Conservation (phyloP, 2,888 invertebrate genomes). For the Drosophila suboccidentalis region DNA sequence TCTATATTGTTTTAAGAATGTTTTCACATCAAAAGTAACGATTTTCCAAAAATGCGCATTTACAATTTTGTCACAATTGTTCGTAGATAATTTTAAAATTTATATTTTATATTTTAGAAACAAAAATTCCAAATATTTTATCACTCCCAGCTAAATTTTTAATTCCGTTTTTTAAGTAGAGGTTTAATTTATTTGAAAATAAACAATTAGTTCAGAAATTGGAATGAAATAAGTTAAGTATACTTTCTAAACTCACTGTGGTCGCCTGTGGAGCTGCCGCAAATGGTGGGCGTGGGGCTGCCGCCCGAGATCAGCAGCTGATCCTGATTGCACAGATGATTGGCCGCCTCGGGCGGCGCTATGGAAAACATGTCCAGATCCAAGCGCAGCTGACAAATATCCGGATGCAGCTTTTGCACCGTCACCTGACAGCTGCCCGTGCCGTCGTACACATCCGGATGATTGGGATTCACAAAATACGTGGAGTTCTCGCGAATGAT, state of each 20-base stretch:
- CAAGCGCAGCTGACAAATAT: constrained; percentile 93
- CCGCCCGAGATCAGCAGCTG: constrained; percentile 95
- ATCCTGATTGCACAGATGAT: constrained; percentile 93
- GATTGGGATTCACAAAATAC: constrained; percentile 94
- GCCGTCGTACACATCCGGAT: constrained; percentile 91
- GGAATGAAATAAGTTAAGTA: no score
- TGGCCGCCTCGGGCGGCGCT: constrained; percentile 91
- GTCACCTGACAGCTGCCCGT: constrained; percentile 95
- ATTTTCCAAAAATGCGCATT: no score
- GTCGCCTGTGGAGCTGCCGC: constrained; percentile 92
- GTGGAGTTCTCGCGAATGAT: constrained; percentile 93
- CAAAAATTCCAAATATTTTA: no score
- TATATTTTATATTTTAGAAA: no score
- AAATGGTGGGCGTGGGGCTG: constrained; percentile 92
- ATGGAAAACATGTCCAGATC: constrained; percentile 93
- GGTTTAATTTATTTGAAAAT: neutral
- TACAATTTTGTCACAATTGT: no score
- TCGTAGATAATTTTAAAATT: no score
- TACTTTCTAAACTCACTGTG: constrained; percentile 88
- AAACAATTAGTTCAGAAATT: no score
- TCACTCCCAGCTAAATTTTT: no score
- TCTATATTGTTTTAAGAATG: no score
- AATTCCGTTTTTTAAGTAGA: neutral
- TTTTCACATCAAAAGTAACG: no score
- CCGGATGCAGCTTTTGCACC: constrained; percentile 91